Percentiles rank a stretch among this genome's conserved stretches.
Evolutionary conservation across 2,888 invertebrate genomes (phyloP).

Genomic region (Pemphredon lugubris): DNA sequence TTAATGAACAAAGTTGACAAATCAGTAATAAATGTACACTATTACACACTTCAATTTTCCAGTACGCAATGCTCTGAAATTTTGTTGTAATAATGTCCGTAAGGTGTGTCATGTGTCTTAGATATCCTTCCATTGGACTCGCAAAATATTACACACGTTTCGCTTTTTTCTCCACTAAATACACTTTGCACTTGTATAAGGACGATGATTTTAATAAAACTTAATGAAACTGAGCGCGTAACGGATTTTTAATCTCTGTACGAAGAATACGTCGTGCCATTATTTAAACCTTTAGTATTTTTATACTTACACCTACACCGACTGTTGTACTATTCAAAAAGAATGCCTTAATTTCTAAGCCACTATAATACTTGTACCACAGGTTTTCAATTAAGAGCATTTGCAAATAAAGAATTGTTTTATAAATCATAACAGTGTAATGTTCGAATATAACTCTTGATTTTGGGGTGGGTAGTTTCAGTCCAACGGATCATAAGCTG

Average conservation of each 20-base stretch:
- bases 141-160: constrained; percentile 17
- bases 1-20: constrained; percentile 40
- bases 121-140: constrained; percentile 6
- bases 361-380: constrained; percentile 2
- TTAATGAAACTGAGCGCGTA: constrained; percentile 20
- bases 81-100: constrained; percentile 46
- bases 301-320: neutral
- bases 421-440: constrained; percentile 56
- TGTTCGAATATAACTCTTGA: constrained; percentile 71
- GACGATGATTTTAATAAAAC: constrained; percentile 45
- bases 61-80: constrained; percentile 22
- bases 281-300: constrained; percentile 9
- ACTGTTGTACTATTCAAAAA: constrained; percentile 5
- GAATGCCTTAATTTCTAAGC: neutral
- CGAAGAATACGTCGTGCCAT: neutral
- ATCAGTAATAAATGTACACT: constrained; percentile 61
- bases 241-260: constrained; percentile 31
- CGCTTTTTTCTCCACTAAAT: constrained; percentile 17
- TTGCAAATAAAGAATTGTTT: constrained; percentile 59
- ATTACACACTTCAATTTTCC: constrained; percentile 33
- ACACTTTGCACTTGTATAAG: constrained; percentile 36
- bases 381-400: too few species aligned
- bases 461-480: constrained; percentile 89
- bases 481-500: constrained; percentile 99
- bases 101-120: constrained; percentile 46